Base-by-base conservation (phyloP, 2,113 vertebrate species). In the Dendrocopos noguchii region DNA sequence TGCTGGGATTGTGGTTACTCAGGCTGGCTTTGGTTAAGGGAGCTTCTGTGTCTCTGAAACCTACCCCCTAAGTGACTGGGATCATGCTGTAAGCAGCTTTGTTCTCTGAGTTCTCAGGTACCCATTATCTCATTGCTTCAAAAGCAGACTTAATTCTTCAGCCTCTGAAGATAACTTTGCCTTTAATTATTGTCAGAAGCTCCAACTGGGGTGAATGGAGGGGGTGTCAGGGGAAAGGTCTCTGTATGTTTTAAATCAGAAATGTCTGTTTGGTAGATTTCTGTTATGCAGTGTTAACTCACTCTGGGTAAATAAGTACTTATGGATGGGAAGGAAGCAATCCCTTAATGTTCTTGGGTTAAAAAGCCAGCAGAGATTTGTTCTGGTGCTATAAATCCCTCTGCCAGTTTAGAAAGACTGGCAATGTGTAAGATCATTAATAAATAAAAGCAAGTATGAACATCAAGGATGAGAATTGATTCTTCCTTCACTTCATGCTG, bases 381-480 rank as follows among this genome's bases (percentile, higher is more conserved):
- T 77, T 90, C 56, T 93, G 64, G 64, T 66, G 34, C 72, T 88
- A 65, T 84, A 90, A 93, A 95, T 94, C 55, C 31, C 31, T 83
- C 44, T 87, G 52, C 65, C 42, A 83, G 39, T 87, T 96, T 73
- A 91, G 29, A 17, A 53, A 91, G 70, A 67, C 44, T 82, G 67
- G 56, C 36, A 93, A 74, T 17, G 36, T 80, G 42, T 87, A 74
- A 93, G 60, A 87, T 91, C 59, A 61, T 86, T 84, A 86, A 78
- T 81, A 91, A 91, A 94, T 85, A 77, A 92, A 96, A 90, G 76
- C 44, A 94, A 96, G 80, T 34, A 78, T 86, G 87, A 91, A 61
- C 59, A 87, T 75, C 53, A 88, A 87, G 79, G 47, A 94, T 59
- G 29, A 88, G 44, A 95, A 91, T 59, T 64, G 73, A 92, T 59